Evolutionary conservation across 2,888 invertebrate genomes (phyloP).

Genomic region (Oxycera nigricornis): DNA sequence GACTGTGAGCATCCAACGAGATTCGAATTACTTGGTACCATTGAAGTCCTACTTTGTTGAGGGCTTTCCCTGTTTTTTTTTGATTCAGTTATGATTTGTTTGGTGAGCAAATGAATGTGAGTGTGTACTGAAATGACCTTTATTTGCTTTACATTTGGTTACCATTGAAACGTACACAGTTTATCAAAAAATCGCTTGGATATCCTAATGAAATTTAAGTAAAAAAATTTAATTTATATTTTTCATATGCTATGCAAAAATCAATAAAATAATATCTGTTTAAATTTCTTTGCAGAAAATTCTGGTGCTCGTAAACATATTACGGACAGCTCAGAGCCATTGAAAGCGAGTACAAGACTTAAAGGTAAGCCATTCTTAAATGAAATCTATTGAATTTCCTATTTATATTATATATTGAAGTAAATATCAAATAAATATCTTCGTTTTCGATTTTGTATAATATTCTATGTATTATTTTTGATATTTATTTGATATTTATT

Average conservation of each 20-base stretch:
- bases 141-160: neutral
- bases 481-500: too few species aligned
- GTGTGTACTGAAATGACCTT: neutral
- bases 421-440: too few species aligned
- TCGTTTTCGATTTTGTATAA: too few species aligned
- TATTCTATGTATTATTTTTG: too few species aligned
- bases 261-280: neutral
- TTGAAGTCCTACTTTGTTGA: neutral
- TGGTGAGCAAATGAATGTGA: too few species aligned
- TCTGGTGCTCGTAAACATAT: constrained; percentile 37
- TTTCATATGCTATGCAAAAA: neutral
- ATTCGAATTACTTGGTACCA: neutral
- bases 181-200: too few species aligned
- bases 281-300: constrained; percentile 41
- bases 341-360: constrained; percentile 41
- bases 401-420: too few species aligned
- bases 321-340: constrained; percentile 34
- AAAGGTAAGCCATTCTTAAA: too few species aligned
- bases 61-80: neutral
- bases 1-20: neutral
- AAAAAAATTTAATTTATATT: too few species aligned
- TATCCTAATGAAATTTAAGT: too few species aligned
- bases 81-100: neutral
- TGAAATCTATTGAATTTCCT: too few species aligned
- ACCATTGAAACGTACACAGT: too few species aligned